Evolutionary conservation across 1,140 invertebrate genomes (phyloP).

Genomic region (Drosophila sucinea): DNA sequence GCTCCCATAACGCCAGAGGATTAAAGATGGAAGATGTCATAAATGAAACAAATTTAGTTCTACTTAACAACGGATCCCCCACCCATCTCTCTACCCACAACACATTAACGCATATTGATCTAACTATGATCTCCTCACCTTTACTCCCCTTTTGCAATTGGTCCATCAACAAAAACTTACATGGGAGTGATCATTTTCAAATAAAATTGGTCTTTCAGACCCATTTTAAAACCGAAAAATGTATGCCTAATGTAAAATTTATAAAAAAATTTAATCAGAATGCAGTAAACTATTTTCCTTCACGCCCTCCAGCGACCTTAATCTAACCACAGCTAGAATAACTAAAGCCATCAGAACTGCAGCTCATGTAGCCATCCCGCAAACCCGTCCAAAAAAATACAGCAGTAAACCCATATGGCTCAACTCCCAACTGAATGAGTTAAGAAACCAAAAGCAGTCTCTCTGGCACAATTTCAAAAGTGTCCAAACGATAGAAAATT

Average conservation of each 20-base stretch:
- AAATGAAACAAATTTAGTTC: too few relatives aligned
- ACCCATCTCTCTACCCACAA: too few relatives aligned
- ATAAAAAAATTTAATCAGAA: not conserved
- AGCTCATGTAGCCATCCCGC: not conserved
- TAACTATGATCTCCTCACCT: too few relatives aligned
- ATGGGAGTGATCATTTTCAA: slow-evolving; percentile 27
- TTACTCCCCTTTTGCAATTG: slow-evolving; percentile 1
- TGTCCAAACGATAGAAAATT: not conserved
- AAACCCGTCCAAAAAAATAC: not conserved
- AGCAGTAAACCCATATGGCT: not conserved
- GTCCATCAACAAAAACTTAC: slow-evolving; percentile 13
- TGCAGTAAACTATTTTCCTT: not conserved
- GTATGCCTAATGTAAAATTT: not conserved
- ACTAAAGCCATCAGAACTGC: not conserved
- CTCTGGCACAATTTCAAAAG: not conserved
- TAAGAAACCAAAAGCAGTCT: not conserved
- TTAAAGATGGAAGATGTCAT: too few relatives aligned
- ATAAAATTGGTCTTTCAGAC: too few relatives aligned
- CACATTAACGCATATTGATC: too few relatives aligned
- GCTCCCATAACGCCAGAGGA: too few relatives aligned
- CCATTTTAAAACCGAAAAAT: too few relatives aligned
- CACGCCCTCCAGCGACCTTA: not conserved
- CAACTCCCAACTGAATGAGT: not conserved
- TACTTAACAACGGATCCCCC: too few relatives aligned
- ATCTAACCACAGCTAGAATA: too few relatives aligned